These are phyloP conservation scores for Synodontis membranacea DNA, from an alignment of 2,113 vertebrate species.

Conservation along the genomic window DNA sequence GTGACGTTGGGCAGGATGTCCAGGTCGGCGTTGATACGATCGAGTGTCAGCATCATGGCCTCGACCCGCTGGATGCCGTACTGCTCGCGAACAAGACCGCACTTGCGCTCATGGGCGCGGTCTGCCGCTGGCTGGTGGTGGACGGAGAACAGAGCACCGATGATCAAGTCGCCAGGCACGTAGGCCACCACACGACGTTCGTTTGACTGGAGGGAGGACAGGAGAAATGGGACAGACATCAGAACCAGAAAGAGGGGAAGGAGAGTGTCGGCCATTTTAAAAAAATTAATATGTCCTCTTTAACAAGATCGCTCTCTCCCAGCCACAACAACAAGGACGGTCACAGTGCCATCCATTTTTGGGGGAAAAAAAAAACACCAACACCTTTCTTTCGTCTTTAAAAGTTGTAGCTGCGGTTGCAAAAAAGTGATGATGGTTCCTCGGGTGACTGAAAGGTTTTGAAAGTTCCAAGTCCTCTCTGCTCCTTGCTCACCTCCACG, in stretches of 20 bases:
- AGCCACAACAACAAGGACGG: not conserved
- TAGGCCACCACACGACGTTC: conserved; percentile 94
- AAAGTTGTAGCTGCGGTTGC: not conserved
- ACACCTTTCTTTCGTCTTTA: no score
- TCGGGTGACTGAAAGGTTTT: not conserved
- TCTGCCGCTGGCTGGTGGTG: conserved; percentile 97
- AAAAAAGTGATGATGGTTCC: not conserved
- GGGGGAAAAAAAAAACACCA: not conserved
- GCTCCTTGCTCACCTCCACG: not conserved
- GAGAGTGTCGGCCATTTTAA: conserved; percentile 77
- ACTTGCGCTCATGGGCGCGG: conserved; percentile 97
- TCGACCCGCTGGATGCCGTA: conserved; percentile 98
- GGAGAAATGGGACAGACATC: conserved; percentile 68
- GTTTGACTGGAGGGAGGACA: conserved; percentile 81
- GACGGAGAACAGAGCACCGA: conserved; percentile 95
- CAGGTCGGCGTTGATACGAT: conserved; percentile 91
- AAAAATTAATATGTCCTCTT: not conserved
- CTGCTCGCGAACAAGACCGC: conserved; percentile 93
- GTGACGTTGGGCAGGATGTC: conserved; percentile 90
- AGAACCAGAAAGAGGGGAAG: conserved; percentile 77
- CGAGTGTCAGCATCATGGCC: conserved; percentile 94
- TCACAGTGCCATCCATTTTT: not conserved
- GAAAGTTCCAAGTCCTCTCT: not conserved
- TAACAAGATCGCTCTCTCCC: not conserved
- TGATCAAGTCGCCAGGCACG: conserved; percentile 93